A percentile compares a stretch with the other conserved stretches of the same genome.
Evolutionary conservation across 2,113 vertebrate genomes (phyloP).

Genomic region (Protobothrops flavoviridis): DNA sequence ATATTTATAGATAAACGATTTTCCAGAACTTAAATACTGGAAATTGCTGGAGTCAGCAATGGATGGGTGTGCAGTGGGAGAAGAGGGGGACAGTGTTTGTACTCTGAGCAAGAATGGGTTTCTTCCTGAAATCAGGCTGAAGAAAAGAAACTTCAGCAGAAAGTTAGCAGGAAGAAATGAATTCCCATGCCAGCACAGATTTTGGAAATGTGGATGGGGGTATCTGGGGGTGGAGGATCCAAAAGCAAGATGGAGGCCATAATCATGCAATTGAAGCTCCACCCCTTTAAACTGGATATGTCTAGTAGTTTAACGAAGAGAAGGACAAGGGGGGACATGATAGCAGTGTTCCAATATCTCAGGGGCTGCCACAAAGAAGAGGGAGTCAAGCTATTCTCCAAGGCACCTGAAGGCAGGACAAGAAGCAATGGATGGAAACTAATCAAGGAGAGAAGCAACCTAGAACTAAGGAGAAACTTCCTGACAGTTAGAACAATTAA

Average conservation of each 20-base stretch:
- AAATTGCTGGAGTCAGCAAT: slow-evolving; percentile 79
- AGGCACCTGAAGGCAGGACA: too few species aligned
- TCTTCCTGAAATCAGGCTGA: slow-evolving; percentile 46
- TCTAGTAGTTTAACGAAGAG: too few species aligned
- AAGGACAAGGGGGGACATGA: too few species aligned
- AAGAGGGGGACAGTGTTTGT: slow-evolving; percentile 63
- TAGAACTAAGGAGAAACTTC: too few species aligned
- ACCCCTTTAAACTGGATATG: neutral
- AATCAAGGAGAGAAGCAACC: too few species aligned
- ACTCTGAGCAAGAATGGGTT: slow-evolving; percentile 66
- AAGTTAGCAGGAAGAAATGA: slow-evolving; percentile 8
- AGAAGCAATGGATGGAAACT: too few species aligned
- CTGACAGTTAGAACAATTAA: too few species aligned
- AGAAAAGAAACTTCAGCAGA: neutral
- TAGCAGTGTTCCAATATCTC: too few species aligned
- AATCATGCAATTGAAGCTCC: neutral
- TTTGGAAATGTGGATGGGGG: neutral
- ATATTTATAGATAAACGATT: slow-evolving; percentile 83
- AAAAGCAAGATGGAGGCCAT: neutral
- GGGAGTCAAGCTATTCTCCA: too few species aligned
- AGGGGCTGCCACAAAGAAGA: too few species aligned
- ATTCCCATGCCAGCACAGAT: neutral
- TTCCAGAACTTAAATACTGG: slow-evolving; percentile 76
- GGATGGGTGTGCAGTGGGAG: slow-evolving; percentile 45
- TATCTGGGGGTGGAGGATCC: neutral